phyloP scores from a whole-genome alignment of 2,888 invertebrate genomes.

The Xiphydria camelus region DNA sequence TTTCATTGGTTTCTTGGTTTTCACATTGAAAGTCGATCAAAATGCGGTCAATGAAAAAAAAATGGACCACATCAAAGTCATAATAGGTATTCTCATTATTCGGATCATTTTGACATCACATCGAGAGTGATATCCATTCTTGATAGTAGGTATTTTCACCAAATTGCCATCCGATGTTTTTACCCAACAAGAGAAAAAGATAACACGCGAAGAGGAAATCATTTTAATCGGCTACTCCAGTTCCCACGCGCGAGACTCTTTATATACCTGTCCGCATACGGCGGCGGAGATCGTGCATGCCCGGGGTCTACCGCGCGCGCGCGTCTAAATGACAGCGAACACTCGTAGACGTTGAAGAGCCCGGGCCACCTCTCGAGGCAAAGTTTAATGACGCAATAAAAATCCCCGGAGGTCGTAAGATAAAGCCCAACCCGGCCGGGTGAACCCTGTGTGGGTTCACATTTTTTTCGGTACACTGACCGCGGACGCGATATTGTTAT shows the following conservation, averaged over 20 bases:
- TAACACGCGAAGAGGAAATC: constrained; percentile 1
- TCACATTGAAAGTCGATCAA: no score
- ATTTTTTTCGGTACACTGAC: constrained; percentile 39
- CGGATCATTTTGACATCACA: no score
- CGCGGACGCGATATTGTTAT: constrained; percentile 33
- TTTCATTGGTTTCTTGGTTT: no score
- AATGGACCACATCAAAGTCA: no score
- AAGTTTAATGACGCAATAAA: constrained; percentile 51
- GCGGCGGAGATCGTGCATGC: not conserved
- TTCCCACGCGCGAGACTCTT: constrained; percentile 35
- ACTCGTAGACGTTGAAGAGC: constrained; percentile 21
- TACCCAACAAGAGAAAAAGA: constrained; percentile 9
- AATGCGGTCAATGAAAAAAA: no score
- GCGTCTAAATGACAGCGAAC: not conserved
- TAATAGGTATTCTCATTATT: no score
- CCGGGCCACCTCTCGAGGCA: constrained; percentile 35
- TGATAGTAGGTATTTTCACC: no score
- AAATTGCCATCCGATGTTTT: no score
- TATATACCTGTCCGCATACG: no score
- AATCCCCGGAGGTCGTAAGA: constrained; percentile 46
- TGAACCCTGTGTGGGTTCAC: constrained; percentile 22
- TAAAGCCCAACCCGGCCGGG: constrained; percentile 32
- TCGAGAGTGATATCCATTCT: no score
- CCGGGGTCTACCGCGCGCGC: not conserved
- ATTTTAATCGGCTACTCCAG: constrained; percentile 28